Base-by-base conservation (phyloP, 2,113 vertebrate species). In the Corvus moneduloides region DNA sequence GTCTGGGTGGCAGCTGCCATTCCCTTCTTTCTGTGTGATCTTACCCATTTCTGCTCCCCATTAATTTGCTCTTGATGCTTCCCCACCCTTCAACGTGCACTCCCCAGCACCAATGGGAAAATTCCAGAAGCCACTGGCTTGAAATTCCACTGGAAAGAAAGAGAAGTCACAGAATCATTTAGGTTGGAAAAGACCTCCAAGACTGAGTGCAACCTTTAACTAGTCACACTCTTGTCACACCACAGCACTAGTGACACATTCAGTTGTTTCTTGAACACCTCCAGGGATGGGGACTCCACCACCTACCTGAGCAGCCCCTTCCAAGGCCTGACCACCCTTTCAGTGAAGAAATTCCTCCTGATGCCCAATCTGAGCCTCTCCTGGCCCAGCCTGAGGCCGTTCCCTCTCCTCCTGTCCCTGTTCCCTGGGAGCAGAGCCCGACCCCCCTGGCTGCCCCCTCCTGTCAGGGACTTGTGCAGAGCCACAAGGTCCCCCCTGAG, bases 21-120 rank as follows among this genome's bases (percentile, higher is more conserved):
- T 59, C 30, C 43, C 17, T 49, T 48, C 37, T 44, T 74, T 56
- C 43, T 35, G 9, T 28, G n/a, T 4, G 0, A 11, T 12, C 54
- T 51, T 33, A 10, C 26, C 39, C 1, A 0, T 33, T 64, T 59
- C 62, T 69, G 30, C 12, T 64, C 33, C 24, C 27, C 12, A 19
- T 52, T 41, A 17, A 1, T 49, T 85, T 7, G 1, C 55, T 63
- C 13, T 73, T 64, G 72, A 33, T 26, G 3, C 18, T 78, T 90
- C 46, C 49, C 37, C 33, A 22, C 27, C 7, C 5, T 27, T 69
- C 2, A 3, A 2, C 27, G 11, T 0, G 0, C 2, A 0, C 8
- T 80, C n/a, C 56, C 54, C 1, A 5, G 33, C 33, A 13, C 30
- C 1, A 5, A 0, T 2, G 12, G 67, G 63, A 80, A 93, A 93